A percentile compares a stretch with the other conserved stretches of the same genome.
These are phyloP conservation scores for Digitonthophagus gazella DNA, from an alignment of 2,888 invertebrate genomes.

Conservation along the genomic window DNA sequence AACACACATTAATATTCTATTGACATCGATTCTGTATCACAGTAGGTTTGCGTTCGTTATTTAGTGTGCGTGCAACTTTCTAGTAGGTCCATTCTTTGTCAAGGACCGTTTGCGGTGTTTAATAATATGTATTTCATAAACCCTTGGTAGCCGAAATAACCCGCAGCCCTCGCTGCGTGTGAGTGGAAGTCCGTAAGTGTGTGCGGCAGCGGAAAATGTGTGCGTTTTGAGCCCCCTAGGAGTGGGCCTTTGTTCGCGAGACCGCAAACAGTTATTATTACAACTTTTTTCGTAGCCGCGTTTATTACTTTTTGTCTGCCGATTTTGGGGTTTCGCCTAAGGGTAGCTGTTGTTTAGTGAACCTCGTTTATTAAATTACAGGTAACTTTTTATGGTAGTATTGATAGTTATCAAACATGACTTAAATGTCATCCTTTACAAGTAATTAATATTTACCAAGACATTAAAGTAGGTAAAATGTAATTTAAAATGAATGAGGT, in stretches of 20 bases:
- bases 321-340: not conserved
- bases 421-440: no score
- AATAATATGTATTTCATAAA: constrained; percentile 29
- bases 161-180: constrained; percentile 4
- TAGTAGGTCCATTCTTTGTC: constrained; percentile 16
- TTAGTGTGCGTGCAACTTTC: constrained; percentile 27
- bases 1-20: no score
- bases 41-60: constrained; percentile 22
- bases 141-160: constrained; percentile 20
- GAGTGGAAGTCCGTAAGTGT: not conserved
- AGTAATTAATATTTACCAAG: no score
- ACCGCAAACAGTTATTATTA: constrained; percentile 15
- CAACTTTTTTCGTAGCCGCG: constrained; percentile 2
- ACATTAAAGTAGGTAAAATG: no score
- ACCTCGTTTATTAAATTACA: no score
- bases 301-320: not conserved
- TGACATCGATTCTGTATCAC: no score
- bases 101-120: constrained; percentile 25
- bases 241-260: not conserved
- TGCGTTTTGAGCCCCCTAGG: not conserved
- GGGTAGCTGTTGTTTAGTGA: no score
- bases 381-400: no score
- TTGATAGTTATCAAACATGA: no score
- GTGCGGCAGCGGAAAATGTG: not conserved
- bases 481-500: no score